Evolutionary conservation across 2,797 vertebrate species (phyloP).

Genomic region (Nannoperca obscura): DNA sequence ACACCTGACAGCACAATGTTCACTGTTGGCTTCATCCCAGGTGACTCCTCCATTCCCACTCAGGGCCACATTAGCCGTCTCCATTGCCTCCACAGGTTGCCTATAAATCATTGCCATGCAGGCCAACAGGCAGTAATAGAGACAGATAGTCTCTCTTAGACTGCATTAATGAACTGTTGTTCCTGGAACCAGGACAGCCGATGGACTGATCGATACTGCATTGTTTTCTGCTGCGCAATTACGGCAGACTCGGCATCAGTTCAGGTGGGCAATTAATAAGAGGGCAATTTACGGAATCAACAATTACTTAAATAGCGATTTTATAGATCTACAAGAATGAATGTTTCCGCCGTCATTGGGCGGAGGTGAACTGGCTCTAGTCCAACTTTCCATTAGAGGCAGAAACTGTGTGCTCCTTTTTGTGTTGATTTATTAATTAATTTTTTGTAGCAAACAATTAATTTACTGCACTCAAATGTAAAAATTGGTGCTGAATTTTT

Average conservation of each 20-base stretch:
- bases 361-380: neutral
- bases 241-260: conserved; percentile 7
- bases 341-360: conserved; percentile 16
- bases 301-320: conserved; percentile 38
- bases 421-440: neutral
- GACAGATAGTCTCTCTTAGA: conserved; percentile 71
- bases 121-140: conserved; percentile 72
- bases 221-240: conserved; percentile 57
- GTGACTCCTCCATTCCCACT: conserved; percentile 33
- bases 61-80: conserved; percentile 48
- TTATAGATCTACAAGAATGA: conserved; percentile 13
- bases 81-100: conserved; percentile 60
- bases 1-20: conserved; percentile 23
- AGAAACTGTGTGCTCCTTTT: neutral
- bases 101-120: conserved; percentile 68
- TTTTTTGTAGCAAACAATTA: neutral
- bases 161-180: conserved; percentile 76
- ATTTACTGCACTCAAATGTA: neutral
- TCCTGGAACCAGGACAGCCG: conserved; percentile 60
- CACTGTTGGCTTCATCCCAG: conserved; percentile 28
- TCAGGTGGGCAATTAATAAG: conserved; percentile 50
- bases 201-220: conserved; percentile 57
- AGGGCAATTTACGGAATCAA: conserved; percentile 27
- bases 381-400: neutral
- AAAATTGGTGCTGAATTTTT: too few species aligned